A percentile compares a stretch with the other conserved stretches of the same genome.
These are phyloP conservation scores for Apaloderma vittatum DNA, from an alignment of 2,113 vertebrate species.

Conservation along the genomic window DNA sequence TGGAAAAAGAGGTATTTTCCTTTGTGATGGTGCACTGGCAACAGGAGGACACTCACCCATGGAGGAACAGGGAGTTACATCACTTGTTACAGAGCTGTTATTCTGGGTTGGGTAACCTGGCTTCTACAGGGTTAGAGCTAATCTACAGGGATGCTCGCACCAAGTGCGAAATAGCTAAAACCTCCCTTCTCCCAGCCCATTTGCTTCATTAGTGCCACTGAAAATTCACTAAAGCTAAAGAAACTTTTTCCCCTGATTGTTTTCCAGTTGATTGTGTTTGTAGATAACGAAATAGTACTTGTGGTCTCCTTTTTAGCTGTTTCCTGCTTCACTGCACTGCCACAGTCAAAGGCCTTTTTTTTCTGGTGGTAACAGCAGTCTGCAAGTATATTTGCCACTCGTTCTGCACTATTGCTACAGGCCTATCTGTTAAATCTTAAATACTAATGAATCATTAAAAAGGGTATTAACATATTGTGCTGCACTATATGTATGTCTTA, in stretches of 20 bases:
- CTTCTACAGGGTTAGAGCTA: not conserved
- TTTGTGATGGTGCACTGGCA: not conserved
- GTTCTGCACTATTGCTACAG: not conserved
- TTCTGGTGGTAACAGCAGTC: not conserved
- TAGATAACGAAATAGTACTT: not conserved
- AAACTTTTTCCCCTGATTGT: not conserved
- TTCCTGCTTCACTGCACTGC: not conserved
- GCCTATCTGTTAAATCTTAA: constrained; percentile 44
- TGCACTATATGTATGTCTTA: not conserved
- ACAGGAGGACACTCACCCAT: not conserved
- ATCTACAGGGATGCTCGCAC: not conserved
- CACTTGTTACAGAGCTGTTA: not conserved
- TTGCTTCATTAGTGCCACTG: not conserved
- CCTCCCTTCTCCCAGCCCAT: not conserved
- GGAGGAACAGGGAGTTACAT: not conserved
- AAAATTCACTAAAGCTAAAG: not conserved
- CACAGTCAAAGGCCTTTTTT: not conserved
- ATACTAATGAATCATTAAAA: constrained; percentile 45
- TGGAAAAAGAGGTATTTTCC: not conserved
- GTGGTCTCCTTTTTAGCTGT: not conserved
- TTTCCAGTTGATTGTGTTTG: not conserved
- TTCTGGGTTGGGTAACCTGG: not conserved
- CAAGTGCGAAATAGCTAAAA: not conserved
- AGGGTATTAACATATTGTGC: constrained; percentile 16
- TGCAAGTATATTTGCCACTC: not conserved